These are phyloP conservation scores for Ursus arctos DNA, from an alignment of 2,113 vertebrate genomes.

Conservation along the genomic window DNA sequence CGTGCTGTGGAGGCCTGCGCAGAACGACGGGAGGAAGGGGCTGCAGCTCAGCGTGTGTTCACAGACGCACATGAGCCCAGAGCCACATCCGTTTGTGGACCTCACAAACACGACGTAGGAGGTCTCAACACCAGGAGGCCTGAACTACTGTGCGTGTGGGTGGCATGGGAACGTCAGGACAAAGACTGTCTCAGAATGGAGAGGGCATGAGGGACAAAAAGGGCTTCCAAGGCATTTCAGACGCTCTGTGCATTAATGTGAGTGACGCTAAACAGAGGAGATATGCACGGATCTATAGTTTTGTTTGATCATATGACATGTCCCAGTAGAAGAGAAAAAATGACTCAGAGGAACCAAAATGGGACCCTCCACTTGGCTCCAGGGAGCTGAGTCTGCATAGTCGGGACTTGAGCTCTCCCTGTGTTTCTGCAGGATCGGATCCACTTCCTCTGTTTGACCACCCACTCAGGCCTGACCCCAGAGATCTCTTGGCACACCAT, in stretches of 20 bases:
- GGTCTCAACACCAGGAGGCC: neutral
- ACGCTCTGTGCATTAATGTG: neutral
- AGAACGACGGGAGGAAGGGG: neutral
- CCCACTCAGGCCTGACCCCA: neutral
- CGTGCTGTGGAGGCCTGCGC: neutral
- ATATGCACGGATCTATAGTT: neutral
- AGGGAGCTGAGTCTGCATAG: neutral
- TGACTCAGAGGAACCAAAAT: neutral
- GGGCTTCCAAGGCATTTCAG: neutral
- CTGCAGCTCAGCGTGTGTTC: neutral
- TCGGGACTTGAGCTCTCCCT: neutral
- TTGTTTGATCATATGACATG: neutral
- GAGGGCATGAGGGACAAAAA: neutral
- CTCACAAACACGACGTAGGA: neutral
- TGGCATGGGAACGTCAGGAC: neutral
- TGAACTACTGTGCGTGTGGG: fast-evolving
- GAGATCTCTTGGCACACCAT: neutral
- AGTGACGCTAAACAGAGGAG: neutral
- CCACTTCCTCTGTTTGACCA: neutral
- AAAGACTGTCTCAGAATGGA: neutral
- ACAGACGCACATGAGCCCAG: neutral
- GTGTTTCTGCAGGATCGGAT: too few species aligned
- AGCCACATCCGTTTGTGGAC: neutral
- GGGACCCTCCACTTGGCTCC: neutral
- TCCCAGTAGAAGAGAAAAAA: neutral